Conservation (phyloP, 1,140 invertebrate genomes). For the Ooceraea biroi region DNA sequence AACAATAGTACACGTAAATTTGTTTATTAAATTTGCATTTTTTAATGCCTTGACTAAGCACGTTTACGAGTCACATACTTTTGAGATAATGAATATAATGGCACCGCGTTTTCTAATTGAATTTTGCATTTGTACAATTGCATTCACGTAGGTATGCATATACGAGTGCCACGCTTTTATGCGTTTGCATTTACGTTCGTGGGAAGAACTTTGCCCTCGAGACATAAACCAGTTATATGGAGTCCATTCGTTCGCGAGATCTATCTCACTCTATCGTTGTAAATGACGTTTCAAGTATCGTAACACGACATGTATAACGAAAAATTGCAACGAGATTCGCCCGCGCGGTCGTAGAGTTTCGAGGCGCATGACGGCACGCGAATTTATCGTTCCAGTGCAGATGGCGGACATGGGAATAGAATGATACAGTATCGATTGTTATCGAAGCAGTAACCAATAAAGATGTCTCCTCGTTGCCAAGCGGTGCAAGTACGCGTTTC, state of each 20-base stretch:
- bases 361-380: constrained; percentile 39
- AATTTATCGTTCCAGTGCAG: constrained; percentile 53
- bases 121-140: constrained; percentile 47
- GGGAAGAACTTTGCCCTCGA: constrained; percentile 36
- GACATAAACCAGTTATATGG: constrained; percentile 45
- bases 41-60: not conserved
- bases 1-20: constrained; percentile 14
- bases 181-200: constrained; percentile 25
- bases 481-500: constrained; percentile 14
- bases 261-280: constrained; percentile 33
- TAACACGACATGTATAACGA: constrained; percentile 31
- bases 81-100: constrained; percentile 24
- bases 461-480: constrained; percentile 48
- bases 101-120: constrained; percentile 47
- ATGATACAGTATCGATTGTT: constrained; percentile 60
- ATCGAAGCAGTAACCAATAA: constrained; percentile 46
- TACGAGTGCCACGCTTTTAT: constrained; percentile 51
- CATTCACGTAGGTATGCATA: not conserved
- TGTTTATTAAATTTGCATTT: constrained; percentile 1
- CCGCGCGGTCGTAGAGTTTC: constrained; percentile 30
- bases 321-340: constrained; percentile 59
- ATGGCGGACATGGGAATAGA: constrained; percentile 50
- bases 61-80: not conserved
- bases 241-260: constrained; percentile 34
- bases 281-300: constrained; percentile 55